Evolutionary conservation across 2,888 invertebrate species (phyloP), one percentile per base, ranked within the genome.

Genomic region (Platerodrilus igneus): DNA sequence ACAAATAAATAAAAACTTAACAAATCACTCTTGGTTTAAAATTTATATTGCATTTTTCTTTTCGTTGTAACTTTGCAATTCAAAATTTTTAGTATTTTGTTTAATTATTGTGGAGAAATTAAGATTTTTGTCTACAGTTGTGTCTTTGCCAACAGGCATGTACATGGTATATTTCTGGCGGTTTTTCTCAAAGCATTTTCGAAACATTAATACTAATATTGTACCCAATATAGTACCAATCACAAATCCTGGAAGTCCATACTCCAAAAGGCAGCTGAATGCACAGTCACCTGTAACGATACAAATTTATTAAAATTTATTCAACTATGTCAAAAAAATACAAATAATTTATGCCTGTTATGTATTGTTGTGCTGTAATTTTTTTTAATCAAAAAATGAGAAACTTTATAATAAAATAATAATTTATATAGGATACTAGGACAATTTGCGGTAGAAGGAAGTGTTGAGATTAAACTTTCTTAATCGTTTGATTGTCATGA

Each of bases 61-160:
- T 26, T 38, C 43, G 37, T 42, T 42, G 35, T 43, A 43, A 14
- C 43, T 45, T 20, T 42, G 37, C 23, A 50, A 16, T 25, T 47
- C 47, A 17, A 43, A 37, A 26, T 39, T 47, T 18, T 43, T 44
- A 23, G 42, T n/a, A n/a, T n/a, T n/a, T n/a, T n/a, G 28, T 29
- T 39, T 37, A 15, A 43, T 43, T 9, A 44, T 37, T 3, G 42
- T 35, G 5, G 47, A 33, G 7, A 47, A 41, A 21, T 48, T 49
- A n/a, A 45, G 29, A 14, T 47, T 49, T 32, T 47, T 48, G 31
- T 51, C 48, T 19, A 43, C 38, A 10, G 39, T 29, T n/a, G n/a
- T n/a, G 7, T 40, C 41, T 20, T 47, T 47, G 8, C 41, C 41
- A 9, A 48, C 48, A 3, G 44, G 45, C 16, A 37, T 47, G 40